Conservation (phyloP, 2,797 vertebrate genomes). For the Pelodytes ibericus region DNA sequence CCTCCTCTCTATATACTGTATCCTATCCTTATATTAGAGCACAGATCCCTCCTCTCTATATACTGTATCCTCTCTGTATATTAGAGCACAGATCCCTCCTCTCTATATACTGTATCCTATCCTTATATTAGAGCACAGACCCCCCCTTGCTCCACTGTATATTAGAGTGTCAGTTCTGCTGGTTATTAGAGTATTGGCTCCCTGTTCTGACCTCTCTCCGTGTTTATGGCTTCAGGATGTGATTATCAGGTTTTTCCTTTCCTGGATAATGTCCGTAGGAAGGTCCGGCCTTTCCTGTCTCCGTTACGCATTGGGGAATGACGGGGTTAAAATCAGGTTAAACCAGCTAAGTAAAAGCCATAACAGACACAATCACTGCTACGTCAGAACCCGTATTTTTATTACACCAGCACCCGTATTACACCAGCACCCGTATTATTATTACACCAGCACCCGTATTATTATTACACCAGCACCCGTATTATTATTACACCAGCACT, state of each 20-base stretch:
- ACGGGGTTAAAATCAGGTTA: not conserved
- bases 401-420: too few species aligned
- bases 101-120: not conserved
- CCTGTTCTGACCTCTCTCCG: not conserved
- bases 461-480: too few species aligned
- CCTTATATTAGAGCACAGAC: not conserved
- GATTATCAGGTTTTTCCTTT: constrained; percentile 5
- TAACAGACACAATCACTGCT: too few species aligned
- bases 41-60: not conserved
- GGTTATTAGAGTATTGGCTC: not conserved
- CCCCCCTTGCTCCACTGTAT: not conserved
- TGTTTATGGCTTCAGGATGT: not conserved
- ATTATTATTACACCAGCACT: too few species aligned
- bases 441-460: too few species aligned
- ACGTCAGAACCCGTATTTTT: too few species aligned
- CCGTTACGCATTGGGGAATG: not conserved
- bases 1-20: not conserved
- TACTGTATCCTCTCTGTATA: too few species aligned
- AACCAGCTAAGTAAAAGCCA: too few species aligned
- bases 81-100: not conserved
- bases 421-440: too few species aligned
- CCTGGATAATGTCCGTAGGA: constrained; percentile 5
- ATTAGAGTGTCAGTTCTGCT: not conserved
- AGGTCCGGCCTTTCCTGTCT: constrained; percentile 30
- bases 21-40: too few species aligned